Percentiles rank a stretch among this genome's conserved stretches.
These are phyloP conservation scores for Corythaixoides concolor DNA, from an alignment of 2,113 vertebrate genomes.

Conservation along the genomic window DNA sequence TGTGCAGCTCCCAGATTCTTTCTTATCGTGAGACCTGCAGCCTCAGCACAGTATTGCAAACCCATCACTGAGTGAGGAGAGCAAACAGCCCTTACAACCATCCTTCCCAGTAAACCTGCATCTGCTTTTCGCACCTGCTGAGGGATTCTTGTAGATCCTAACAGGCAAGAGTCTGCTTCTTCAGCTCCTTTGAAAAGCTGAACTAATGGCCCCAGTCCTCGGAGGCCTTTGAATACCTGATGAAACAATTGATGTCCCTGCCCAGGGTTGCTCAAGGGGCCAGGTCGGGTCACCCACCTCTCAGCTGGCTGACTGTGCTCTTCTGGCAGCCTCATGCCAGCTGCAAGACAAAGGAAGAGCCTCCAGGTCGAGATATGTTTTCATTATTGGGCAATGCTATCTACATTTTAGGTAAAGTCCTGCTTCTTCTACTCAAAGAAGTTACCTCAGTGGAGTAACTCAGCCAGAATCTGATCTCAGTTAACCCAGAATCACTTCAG, in stretches of 20 bases:
- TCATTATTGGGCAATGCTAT: background rate
- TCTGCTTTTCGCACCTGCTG: background rate
- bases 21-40: background rate
- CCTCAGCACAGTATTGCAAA: background rate
- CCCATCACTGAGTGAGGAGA: rapidly evolving
- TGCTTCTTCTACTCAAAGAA: background rate
- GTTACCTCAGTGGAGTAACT: background rate
- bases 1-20: background rate
- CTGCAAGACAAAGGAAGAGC: background rate
- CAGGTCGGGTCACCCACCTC: background rate
- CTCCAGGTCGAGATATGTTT: background rate
- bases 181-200: background rate
- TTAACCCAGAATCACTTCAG: background rate
- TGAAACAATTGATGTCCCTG: background rate
- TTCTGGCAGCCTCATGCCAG: background rate
- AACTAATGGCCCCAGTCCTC: background rate
- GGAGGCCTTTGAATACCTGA: background rate
- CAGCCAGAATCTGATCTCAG: background rate
- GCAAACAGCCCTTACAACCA: background rate
- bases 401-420: background rate
- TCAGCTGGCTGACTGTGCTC: background rate
- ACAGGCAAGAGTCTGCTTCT: background rate
- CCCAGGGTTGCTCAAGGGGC: background rate
- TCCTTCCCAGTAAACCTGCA: background rate
- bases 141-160: background rate